A percentile compares a stretch with the other conserved stretches of the same genome.
These are phyloP conservation scores for Gymnogyps californianus DNA, from an alignment of 2,113 vertebrate species.

Conservation along the genomic window DNA sequence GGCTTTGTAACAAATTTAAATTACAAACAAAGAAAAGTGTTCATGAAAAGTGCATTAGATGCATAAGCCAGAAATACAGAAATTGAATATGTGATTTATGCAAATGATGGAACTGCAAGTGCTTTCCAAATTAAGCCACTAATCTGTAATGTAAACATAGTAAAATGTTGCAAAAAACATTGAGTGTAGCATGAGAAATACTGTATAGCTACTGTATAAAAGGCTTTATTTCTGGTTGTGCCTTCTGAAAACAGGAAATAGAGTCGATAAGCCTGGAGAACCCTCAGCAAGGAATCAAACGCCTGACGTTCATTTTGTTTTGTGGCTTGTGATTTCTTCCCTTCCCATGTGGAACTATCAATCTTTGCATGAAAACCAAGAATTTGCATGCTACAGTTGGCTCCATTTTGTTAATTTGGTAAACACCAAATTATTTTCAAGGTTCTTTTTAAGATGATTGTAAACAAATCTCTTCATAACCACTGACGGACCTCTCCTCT, in stretches of 20 bases:
- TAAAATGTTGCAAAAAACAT: neutral
- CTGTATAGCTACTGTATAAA: neutral
- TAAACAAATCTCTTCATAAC: neutral
- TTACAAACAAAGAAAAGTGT: neutral
- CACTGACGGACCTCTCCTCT: neutral
- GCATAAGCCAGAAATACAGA: neutral
- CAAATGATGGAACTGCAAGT: constrained; percentile 22
- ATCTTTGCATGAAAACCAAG: neutral
- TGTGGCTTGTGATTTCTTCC: neutral
- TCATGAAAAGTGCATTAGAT: constrained; percentile 23
- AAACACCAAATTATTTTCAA: neutral
- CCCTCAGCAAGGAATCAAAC: neutral
- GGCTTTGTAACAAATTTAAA: neutral
- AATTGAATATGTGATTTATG: constrained; percentile 35
- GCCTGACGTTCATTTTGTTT: neutral
- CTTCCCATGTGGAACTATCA: neutral
- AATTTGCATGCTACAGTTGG: neutral
- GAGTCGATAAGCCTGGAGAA: neutral
- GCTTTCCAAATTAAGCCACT: constrained; percentile 31
- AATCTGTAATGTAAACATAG: constrained; percentile 18
- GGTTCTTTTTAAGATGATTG: neutral
- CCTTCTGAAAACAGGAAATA: neutral
- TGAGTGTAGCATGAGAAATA: neutral
- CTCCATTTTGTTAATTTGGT: neutral
- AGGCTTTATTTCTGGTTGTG: neutral